Percentiles rank a stretch among this genome's conserved stretches.
These are phyloP conservation scores for Aradophagus sp. DNA, from an alignment of 1,140 invertebrate species.

Conservation along the genomic window DNA sequence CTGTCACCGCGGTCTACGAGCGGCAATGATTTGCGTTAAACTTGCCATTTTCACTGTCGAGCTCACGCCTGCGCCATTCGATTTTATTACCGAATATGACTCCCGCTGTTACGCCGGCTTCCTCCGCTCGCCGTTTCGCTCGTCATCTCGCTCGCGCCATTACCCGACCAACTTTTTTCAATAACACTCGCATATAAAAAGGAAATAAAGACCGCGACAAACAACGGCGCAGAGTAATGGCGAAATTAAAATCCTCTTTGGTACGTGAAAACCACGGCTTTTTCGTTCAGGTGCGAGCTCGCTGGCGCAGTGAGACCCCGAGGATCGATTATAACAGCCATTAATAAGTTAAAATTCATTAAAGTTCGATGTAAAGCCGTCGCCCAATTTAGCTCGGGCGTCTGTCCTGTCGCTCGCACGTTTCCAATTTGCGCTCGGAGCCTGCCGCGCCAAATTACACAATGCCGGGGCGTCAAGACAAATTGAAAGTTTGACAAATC, in stretches of 20 bases:
- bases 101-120: slow-evolving; percentile 33
- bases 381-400: slow-evolving; percentile 25
- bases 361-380: slow-evolving; percentile 39
- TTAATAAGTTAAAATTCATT: slow-evolving; percentile 40
- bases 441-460: slow-evolving; percentile 26
- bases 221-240: no score
- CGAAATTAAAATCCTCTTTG: no score
- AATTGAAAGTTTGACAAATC: slow-evolving; percentile 34
- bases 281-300: no score
- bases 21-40: slow-evolving; percentile 46
- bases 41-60: slow-evolving; percentile 33
- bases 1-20: slow-evolving; percentile 29
- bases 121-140: slow-evolving; percentile 31
- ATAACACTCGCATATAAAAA: no score
- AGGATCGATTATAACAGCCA: no score
- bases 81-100: slow-evolving; percentile 34
- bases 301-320: no score
- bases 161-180: no score
- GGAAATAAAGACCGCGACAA: no score
- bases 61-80: slow-evolving; percentile 18
- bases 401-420: slow-evolving; percentile 20
- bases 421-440: slow-evolving; percentile 34
- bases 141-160: slow-evolving; percentile 5
- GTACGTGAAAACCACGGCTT: no score
- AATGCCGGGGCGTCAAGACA: slow-evolving; percentile 21